These are phyloP conservation scores for Tyrophagus putrescentiae DNA, from an alignment of 1,140 invertebrate genomes.

Conservation along the genomic window DNA sequence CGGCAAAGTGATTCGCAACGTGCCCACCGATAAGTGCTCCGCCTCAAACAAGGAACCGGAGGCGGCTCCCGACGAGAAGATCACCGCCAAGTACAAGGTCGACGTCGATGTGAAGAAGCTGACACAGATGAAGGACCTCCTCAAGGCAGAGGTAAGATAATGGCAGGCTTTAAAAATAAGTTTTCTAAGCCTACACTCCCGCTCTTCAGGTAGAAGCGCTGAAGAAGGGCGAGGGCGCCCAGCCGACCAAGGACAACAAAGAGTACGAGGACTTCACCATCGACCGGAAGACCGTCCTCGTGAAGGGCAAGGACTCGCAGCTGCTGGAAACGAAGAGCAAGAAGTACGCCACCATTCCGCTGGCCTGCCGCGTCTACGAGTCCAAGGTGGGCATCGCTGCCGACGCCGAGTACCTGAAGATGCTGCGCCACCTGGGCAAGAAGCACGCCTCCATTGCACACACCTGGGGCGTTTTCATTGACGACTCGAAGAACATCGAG, in stretches of 20 bases:
- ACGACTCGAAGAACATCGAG: background rate
- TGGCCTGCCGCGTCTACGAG: background rate
- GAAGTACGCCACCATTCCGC: background rate
- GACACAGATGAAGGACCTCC: background rate
- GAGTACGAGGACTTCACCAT: background rate
- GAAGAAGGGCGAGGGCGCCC: background rate
- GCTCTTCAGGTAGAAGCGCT: background rate
- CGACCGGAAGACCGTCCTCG: background rate
- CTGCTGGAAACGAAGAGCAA: background rate
- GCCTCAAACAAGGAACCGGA: background rate
- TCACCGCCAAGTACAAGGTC: background rate
- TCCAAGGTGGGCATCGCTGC: background rate
- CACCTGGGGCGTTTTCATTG: conserved; percentile 13
- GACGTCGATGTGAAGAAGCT: conserved; percentile 11
- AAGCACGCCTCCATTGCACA: background rate
- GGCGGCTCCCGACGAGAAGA: background rate
- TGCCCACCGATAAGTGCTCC: too few species aligned
- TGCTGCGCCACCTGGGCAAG: background rate
- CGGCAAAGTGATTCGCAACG: background rate
- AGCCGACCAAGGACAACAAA: background rate
- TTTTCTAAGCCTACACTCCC: background rate
- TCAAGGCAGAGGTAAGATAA: background rate
- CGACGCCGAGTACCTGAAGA: background rate
- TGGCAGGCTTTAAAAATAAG: background rate
- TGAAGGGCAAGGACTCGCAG: background rate